These are phyloP conservation scores for Thelaira solivaga DNA, from an alignment of 2,888 invertebrate species.

Conservation along the genomic window DNA sequence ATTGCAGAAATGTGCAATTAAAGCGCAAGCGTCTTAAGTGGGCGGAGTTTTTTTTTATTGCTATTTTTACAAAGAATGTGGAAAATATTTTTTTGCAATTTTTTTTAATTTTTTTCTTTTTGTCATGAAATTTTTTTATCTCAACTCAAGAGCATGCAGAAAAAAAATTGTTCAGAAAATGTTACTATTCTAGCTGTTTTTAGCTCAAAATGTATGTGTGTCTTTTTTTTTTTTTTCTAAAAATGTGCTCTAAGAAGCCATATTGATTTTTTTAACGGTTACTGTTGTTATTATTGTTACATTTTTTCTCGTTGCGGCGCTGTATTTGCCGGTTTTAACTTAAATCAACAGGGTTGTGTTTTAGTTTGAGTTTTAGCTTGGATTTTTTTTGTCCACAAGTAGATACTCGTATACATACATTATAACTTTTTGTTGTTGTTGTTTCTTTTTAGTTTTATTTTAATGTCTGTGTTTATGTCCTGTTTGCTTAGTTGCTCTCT, in stretches of 20 bases:
- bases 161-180: conserved; percentile 16
- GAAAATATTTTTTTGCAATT: conserved; percentile 17
- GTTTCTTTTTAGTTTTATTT: too few species aligned
- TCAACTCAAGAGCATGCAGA: conserved; percentile 22
- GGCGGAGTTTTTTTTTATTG: conserved; percentile 75
- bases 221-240: conserved; percentile 1
- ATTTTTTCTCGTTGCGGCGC: background rate
- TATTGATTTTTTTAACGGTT: conserved; percentile 63
- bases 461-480: background rate
- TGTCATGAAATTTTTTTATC: background rate
- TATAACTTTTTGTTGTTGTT: too few species aligned
- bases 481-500: conserved; percentile 31
- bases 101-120: conserved; percentile 38
- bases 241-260: conserved; percentile 60
- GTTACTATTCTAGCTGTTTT: conserved; percentile 18
- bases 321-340: conserved; percentile 18
- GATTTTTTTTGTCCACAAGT: background rate
- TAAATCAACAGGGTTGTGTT: conserved; percentile 56
- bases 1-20: conserved; percentile 57
- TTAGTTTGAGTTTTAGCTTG: conserved; percentile 33
- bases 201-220: conserved; percentile 31
- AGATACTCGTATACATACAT: background rate
- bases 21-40: conserved; percentile 73
- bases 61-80: conserved; percentile 64
- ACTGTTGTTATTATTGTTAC: conserved; percentile 5